Percentiles rank a stretch among this genome's conserved stretches.
Evolutionary conservation across 1,140 invertebrate genomes (phyloP).

Genomic region (Brachionus rubens): DNA sequence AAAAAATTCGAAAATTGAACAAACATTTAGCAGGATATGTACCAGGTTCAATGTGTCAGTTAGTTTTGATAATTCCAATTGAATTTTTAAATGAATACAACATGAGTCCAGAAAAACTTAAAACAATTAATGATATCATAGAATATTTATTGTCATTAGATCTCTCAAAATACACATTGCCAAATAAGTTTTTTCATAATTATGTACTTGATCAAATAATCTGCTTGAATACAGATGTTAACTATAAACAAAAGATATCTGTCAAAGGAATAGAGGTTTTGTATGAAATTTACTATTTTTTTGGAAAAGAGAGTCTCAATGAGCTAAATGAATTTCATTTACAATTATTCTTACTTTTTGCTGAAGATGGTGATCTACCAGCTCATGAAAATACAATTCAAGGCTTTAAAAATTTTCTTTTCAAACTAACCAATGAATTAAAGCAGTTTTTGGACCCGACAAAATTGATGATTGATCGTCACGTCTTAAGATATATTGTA

Average conservation of each 20-base stretch:
- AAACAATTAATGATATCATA: not conserved
- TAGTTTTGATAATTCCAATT: not conserved
- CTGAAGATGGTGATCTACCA: too few species aligned
- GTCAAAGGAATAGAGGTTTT: not conserved
- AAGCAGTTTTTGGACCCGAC: too few species aligned
- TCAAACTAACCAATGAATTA: too few species aligned
- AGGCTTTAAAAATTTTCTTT: too few species aligned
- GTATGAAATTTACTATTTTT: not conserved
- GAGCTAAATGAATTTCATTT: not conserved
- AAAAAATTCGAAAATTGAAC: too few species aligned
- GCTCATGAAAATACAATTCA: too few species aligned
- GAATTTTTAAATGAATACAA: too few species aligned
- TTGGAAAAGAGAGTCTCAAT: not conserved
- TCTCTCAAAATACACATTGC: not conserved
- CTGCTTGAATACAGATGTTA: too few species aligned
- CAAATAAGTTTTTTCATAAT: not conserved
- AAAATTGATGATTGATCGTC: too few species aligned
- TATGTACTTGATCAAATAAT: not conserved
- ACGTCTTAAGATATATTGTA: too few species aligned
- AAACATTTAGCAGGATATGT: too few species aligned
- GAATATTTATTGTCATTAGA: slow-evolving; percentile 11
- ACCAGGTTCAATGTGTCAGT: too few species aligned
- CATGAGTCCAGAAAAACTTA: not conserved
- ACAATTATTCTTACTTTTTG: not conserved
- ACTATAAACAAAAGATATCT: not conserved